Base-by-base conservation (phyloP, 1,140 invertebrate species). In the Drosophila suzukii region DNA sequence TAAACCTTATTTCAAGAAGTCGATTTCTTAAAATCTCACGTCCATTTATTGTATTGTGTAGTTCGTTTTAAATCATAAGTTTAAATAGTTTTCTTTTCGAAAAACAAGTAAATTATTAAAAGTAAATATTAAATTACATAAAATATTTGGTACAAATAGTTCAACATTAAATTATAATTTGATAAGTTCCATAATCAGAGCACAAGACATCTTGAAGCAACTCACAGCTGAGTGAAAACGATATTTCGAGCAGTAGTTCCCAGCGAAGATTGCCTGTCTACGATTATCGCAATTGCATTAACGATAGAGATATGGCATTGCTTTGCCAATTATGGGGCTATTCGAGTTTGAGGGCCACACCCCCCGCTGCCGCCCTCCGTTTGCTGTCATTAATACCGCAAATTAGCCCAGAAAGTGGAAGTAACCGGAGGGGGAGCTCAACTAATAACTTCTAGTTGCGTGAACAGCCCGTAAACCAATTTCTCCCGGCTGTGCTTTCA, bases 381-480 rank as follows among this genome's bases (percentile, higher is more conserved):
- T 49, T 63, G 59, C 61, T 60, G 50, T 75, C 75, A 88, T 86
- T 86, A 88, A 82, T 78, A 75, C 79, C 83, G 59, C 80, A 88
- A 86, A 88, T 86, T 88, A 75, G 83, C 67, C 58, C 44, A 47
- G 38, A 36, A 63, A 57, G 50, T 41, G 56, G 41, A 20, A 24
- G 56, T 34, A 20, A 39, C 24, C 39, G 13, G 30, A 13, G 43
- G 34, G n/a, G 24, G 50, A 49, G 60, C 50, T 57, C 58, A 75
- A 71, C 75, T 86, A 86, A 86, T 86, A 86, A 86, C 75, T 88
- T 86, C 79, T 86, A 76, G 55, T 88, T 86, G 83, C 71, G 55
- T 88, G 80, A 85, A 82, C 78, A 85, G 68, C 59, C 78, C 62
- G 49, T 58, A 76, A 76, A 66, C 56, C 73, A 78, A 76, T 83